Conservation (phyloP, 2,888 invertebrate genomes). For the Amorpha juglandis region DNA sequence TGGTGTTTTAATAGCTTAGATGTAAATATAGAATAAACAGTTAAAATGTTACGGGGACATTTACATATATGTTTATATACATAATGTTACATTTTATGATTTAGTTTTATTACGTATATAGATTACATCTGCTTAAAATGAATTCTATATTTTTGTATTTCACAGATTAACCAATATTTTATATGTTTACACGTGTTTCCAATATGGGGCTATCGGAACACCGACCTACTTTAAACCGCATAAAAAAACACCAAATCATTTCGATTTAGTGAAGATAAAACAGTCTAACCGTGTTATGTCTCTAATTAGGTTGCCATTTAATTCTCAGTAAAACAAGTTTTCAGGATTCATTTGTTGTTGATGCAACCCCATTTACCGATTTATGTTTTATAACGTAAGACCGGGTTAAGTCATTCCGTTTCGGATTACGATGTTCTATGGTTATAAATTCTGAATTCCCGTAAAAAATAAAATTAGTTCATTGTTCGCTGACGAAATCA, state of each 20-base stretch:
- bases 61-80: neutral
- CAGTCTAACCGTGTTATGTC: slow-evolving; percentile 69
- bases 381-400: slow-evolving; percentile 31
- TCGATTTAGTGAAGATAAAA: slow-evolving; percentile 33
- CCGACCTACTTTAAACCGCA: slow-evolving; percentile 21
- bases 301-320: slow-evolving; percentile 60
- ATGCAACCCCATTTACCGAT: slow-evolving; percentile 53
- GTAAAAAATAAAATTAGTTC: neutral
- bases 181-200: neutral
- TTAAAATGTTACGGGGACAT: neutral
- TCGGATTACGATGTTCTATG: neutral
- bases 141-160: neutral
- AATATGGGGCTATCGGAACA: slow-evolving; percentile 1
- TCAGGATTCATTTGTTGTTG: slow-evolving; percentile 50
- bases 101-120: slow-evolving; percentile 15
- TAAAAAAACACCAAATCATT: slow-evolving; percentile 35
- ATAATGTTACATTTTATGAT: neutral
- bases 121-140: neutral
- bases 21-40: too few species aligned
- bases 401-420: slow-evolving; percentile 24
- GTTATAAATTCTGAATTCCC: neutral
- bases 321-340: slow-evolving; percentile 51
- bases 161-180: neutral
- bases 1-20: too few species aligned
- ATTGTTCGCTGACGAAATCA: too few species aligned